Conservation (phyloP, 1,140 invertebrate genomes). For the Leptonema lineaticorne region DNA sequence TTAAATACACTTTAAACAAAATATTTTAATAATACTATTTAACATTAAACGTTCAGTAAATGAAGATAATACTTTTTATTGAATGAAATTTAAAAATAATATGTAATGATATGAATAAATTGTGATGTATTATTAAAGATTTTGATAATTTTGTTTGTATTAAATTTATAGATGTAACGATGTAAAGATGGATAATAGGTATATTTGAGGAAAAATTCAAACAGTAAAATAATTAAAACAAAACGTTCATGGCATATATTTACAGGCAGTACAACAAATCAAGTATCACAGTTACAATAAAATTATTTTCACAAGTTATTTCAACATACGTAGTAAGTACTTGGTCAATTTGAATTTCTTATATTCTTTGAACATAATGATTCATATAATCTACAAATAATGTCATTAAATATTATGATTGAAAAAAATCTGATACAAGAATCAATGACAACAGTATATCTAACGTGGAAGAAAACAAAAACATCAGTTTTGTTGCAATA, state of each 20-base stretch:
- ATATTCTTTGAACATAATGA: slow-evolving; percentile 42
- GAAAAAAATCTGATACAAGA: too few species aligned
- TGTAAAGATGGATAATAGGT: not conserved
- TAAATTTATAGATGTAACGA: too few species aligned
- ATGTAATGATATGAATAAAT: too few species aligned
- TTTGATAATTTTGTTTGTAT: not conserved
- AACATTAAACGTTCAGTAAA: too few species aligned
- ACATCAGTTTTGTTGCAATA: not conserved
- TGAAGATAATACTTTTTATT: too few species aligned
- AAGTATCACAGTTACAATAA: slow-evolving; percentile 43
- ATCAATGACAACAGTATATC: slow-evolving; percentile 32
- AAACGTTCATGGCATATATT: slow-evolving; percentile 43
- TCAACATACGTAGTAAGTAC: slow-evolving; percentile 43
- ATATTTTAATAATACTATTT: too few species aligned
- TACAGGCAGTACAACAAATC: slow-evolving; percentile 43
- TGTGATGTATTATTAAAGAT: too few species aligned
- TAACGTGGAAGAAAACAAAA: slow-evolving; percentile 4
- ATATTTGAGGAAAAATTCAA: not conserved
- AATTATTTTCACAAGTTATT: slow-evolving; percentile 43
- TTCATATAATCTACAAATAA: slow-evolving; percentile 37
- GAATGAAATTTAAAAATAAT: too few species aligned
- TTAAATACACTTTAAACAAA: too few species aligned
- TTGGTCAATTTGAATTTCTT: slow-evolving; percentile 43
- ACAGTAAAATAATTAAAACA: slow-evolving; percentile 19
- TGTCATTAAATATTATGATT: too few species aligned